Conservation (phyloP, 1,140 invertebrate species). For the Musca vetustissima region DNA sequence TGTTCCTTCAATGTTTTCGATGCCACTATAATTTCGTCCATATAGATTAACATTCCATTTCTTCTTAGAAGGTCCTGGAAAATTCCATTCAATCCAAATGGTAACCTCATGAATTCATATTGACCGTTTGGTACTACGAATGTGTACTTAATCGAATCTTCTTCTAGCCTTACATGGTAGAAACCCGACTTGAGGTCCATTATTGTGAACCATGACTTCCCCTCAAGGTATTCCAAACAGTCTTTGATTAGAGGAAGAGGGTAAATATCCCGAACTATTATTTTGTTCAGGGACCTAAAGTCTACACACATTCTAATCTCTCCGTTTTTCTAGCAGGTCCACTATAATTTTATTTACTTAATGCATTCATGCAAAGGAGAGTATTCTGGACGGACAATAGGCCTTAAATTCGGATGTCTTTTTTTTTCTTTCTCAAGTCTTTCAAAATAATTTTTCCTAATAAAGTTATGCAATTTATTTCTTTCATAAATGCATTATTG, state of each 20-base stretch:
- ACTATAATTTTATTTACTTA: neutral
- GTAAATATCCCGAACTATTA: neutral
- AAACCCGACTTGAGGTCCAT: neutral
- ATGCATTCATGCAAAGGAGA: neutral
- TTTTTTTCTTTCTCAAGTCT: neutral
- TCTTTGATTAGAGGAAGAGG: neutral
- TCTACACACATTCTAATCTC: neutral
- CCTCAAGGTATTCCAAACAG: neutral
- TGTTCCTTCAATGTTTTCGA: neutral
- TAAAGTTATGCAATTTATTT: too few relatives aligned
- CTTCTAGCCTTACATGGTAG: neutral
- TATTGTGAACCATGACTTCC: neutral
- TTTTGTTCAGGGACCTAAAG: neutral
- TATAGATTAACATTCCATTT: neutral
- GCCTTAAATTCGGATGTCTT: neutral
- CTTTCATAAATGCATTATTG: too few relatives aligned
- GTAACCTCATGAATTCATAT: neutral
- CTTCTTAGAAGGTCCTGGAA: neutral
- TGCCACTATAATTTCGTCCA: neutral
- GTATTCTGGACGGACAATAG: neutral
- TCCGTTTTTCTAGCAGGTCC: neutral
- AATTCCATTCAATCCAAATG: neutral
- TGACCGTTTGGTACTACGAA: neutral
- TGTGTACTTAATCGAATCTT: neutral
- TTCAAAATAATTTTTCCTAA: neutral